Evolutionary conservation across 1,140 invertebrate genomes (phyloP), one percentile per base, ranked within the genome.

Genomic region (Psix sp.): DNA sequence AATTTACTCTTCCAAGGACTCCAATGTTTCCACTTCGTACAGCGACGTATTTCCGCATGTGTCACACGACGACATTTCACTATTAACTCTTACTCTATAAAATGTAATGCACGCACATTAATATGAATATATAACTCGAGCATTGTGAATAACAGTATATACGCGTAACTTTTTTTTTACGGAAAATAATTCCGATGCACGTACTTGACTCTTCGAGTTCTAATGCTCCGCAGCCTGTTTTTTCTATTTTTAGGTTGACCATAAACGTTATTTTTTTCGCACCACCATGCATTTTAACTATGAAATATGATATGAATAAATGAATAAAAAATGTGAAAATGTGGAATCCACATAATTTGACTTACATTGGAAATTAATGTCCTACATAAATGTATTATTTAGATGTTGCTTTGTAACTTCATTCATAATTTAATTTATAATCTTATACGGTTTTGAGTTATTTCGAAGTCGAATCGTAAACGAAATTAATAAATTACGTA

Each of bases 71-170:
- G 73, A 75, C 73, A 75, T 75, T 75, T 75, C 66, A 67, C 66
- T 70, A 60, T 75, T 75, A 75, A 75, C 66, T 70, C 66, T 75
- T 66, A 75, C 73, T 75, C 48, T 75, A 74, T 75, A 75, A 75
- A 70, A 75, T 60, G 54, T 75, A 75, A 75, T 75, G 40, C 29
- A 45, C 39, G 7, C 26, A 45, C 72, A 75, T 75, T 75, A 75
- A 75, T 75, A 70, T 66, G 72, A 75, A 70, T 70, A 65, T 38
- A 66, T 60, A 70, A 68, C 63, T 48, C 11, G 39, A 10, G 11
- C 15, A 29, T 16, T 3, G 52, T 57, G 56, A 70, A 65, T 75
- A 57, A 65, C 26, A n/a, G n/a, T 43, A 26, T 26, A 43, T 29
- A 13, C 11, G 11, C 36, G 33, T 31, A 24, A 38, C 35, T 7